Evolutionary conservation across 2,113 vertebrate species (phyloP).

Genomic region (Lota lota): DNA sequence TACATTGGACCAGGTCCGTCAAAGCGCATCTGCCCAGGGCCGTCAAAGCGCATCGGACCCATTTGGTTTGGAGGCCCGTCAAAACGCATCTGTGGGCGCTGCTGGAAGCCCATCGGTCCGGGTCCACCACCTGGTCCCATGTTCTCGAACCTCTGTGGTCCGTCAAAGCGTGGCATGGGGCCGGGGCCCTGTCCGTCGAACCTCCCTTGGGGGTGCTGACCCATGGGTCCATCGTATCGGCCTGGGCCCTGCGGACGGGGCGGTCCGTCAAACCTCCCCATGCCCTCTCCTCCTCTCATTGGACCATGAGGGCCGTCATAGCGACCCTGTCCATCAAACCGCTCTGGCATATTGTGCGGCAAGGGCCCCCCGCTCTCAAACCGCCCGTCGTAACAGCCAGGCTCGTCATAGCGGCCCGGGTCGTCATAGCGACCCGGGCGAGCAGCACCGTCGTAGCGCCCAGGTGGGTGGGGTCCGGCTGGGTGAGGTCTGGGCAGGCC

Average conservation of each 20-base stretch:
- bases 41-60: constrained; percentile 72
- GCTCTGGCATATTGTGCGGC: constrained; percentile 38
- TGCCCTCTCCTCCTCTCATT: constrained; percentile 52
- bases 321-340: constrained; percentile 71
- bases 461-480: too few relatives aligned
- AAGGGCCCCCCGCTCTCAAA: constrained; percentile 49
- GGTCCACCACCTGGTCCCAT: constrained; percentile 30
- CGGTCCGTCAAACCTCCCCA: constrained; percentile 70
- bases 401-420: constrained; percentile 67
- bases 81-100: constrained; percentile 30
- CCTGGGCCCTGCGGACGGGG: constrained; percentile 46
- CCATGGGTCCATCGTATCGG: constrained; percentile 79
- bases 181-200: constrained; percentile 51
- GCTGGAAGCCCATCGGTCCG: constrained; percentile 54
- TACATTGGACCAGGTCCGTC: constrained; percentile 81
- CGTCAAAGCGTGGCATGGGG: constrained; percentile 64
- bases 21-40: constrained; percentile 69
- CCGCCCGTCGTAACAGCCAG: constrained; percentile 69
- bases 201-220: constrained; percentile 62
- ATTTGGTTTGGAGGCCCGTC: constrained; percentile 60
- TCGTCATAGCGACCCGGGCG: constrained; percentile 72
- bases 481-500: constrained; percentile 41
- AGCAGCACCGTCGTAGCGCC: constrained; percentile 15
- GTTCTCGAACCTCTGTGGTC: constrained; percentile 23
- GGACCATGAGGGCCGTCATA: constrained; percentile 73